phyloP scores from a whole-genome alignment of 2,888 invertebrate species.

The Xanthia togata region DNA sequence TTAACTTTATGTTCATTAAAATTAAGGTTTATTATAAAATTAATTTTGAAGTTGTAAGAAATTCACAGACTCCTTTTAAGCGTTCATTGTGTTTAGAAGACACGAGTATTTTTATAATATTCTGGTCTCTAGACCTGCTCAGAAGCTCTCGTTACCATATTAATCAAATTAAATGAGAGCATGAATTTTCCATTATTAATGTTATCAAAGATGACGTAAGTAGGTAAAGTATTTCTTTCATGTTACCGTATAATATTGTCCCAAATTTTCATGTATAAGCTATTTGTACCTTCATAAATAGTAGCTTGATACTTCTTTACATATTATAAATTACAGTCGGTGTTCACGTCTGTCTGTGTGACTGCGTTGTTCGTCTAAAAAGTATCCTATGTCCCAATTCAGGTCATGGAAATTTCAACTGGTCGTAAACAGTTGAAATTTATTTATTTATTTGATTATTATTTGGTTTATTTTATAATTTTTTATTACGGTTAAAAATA shows the following conservation, averaged over 20 bases:
- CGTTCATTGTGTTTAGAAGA: slow-evolving; percentile 11
- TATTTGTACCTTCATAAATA: neutral
- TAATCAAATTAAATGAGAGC: slow-evolving; percentile 30
- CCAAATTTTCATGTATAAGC: neutral
- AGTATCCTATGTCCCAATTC: no score
- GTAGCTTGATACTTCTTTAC: neutral
- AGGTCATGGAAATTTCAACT: neutral
- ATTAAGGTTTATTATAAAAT: slow-evolving; percentile 22
- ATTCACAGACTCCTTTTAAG: slow-evolving; percentile 28
- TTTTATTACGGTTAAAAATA: neutral
- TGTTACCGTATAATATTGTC: neutral
- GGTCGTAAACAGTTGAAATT: no score
- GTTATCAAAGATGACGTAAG: neutral
- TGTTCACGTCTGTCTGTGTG: neutral
- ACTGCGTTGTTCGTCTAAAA: neutral
- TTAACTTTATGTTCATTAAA: slow-evolving; percentile 40
- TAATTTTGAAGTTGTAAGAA: slow-evolving; percentile 22
- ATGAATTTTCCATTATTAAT: slow-evolving; percentile 23
- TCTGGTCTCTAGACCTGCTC: neutral
- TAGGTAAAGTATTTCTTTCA: slow-evolving; percentile 4
- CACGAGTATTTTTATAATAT: slow-evolving; percentile 5
- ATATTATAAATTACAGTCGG: neutral
- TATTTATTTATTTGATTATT: no score
- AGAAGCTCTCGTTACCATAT: slow-evolving; percentile 16
- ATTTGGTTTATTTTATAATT: no score